phyloP scores from a whole-genome alignment of 2,797 vertebrate species.

The Rhynchotus rufescens region DNA sequence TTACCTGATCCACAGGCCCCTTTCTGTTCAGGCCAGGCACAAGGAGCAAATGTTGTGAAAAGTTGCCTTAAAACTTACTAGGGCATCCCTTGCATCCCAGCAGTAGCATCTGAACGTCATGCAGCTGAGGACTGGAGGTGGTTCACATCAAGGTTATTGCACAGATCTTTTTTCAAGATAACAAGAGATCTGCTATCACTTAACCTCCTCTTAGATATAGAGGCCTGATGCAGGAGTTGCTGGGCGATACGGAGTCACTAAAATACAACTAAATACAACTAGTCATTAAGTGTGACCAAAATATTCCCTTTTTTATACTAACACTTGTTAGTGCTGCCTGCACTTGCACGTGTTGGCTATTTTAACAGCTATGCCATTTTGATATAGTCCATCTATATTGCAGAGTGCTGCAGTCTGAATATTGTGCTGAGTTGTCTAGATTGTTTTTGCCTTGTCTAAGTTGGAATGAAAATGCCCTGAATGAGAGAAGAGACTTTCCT shows the following conservation, averaged over 20 bases:
- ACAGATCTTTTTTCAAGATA: background rate
- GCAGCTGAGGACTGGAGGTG: background rate
- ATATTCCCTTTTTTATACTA: background rate
- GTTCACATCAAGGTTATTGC: background rate
- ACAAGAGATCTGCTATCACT: background rate
- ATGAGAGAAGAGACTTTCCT: background rate
- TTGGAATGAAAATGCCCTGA: background rate
- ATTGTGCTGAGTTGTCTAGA: background rate
- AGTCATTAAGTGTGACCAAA: background rate
- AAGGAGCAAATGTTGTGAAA: background rate
- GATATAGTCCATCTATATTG: background rate
- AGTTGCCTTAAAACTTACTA: background rate
- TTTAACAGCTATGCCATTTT: background rate
- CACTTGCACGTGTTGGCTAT: background rate
- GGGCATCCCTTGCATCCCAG: background rate
- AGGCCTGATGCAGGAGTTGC: background rate
- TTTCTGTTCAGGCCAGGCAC: rapidly evolving
- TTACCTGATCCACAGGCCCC: background rate
- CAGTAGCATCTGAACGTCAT: background rate
- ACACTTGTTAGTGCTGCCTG: background rate
- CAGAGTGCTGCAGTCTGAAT: background rate
- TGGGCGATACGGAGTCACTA: background rate
- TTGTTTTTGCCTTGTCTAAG: background rate
- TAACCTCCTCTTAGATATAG: background rate
- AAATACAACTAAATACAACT: background rate